Evolutionary conservation across 2,888 invertebrate genomes (phyloP).

Genomic region (Caenorhabditis zanzibari): DNA sequence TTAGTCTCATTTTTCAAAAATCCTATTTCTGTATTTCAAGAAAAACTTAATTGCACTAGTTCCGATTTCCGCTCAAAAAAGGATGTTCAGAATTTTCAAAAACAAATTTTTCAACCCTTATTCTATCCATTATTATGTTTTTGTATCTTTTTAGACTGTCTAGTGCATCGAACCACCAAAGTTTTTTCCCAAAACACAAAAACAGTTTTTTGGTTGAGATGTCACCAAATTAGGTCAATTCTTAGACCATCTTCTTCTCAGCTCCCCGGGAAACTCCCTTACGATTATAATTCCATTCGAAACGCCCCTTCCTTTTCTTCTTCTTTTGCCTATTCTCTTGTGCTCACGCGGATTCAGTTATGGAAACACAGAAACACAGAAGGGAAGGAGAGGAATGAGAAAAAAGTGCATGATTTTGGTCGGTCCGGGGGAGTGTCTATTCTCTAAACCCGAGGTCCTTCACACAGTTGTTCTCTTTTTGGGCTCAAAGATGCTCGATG

Average conservation of each 20-base stretch:
- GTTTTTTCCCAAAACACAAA: conserved; percentile 22
- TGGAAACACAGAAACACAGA: conserved; percentile 41
- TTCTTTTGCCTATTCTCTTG: background rate
- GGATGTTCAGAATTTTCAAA: no score
- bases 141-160: background rate
- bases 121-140: background rate
- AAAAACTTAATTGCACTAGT: background rate
- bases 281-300: conserved; percentile 40
- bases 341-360: conserved; percentile 53
- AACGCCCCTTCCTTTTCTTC: conserved; percentile 19
- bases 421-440: conserved; percentile 36
- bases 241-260: background rate
- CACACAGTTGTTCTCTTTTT: conserved; percentile 58
- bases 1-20: background rate
- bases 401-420: conserved; percentile 58
- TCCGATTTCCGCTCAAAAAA: no score
- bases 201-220: conserved; percentile 30
- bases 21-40: background rate
- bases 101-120: no score
- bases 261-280: conserved; percentile 30
- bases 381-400: conserved; percentile 15
- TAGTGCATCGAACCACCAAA: background rate
- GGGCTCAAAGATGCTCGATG: conserved; percentile 21
- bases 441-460: conserved; percentile 5
- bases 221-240: conserved; percentile 28